phyloP scores from a whole-genome alignment of 64 coral and sea anemone genomes.

The Stichodactyla mertensii region DNA sequence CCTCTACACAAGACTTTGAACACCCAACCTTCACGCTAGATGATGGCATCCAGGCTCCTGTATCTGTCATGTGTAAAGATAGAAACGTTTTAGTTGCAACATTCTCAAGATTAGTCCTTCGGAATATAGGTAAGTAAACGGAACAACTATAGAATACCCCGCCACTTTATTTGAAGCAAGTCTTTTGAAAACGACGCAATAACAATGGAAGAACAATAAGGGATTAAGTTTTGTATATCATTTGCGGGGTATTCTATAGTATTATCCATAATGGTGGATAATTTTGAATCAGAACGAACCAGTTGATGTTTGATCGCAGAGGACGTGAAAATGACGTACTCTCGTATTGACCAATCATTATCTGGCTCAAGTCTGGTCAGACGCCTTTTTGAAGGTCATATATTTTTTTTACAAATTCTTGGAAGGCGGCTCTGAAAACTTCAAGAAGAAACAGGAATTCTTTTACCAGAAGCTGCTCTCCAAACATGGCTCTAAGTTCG shows the following conservation, averaged over 20 bases:
- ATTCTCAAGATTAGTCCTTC: conserved; percentile 68
- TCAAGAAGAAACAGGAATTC: conserved; percentile 77
- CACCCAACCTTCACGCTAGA: conserved; percentile 68
- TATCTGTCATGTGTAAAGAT: conserved; percentile 70
- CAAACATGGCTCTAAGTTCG: conserved; percentile 48
- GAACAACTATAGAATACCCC: too few relatives aligned
- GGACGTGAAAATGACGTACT: too few relatives aligned
- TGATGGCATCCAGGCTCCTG: conserved; percentile 68
- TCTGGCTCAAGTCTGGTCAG: too few relatives aligned
- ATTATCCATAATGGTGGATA: too few relatives aligned
- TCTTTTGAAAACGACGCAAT: too few relatives aligned
- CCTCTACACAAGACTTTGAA: conserved; percentile 26
- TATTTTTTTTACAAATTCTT: not conserved
- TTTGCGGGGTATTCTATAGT: too few relatives aligned
- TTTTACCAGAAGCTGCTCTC: conserved; percentile 69
- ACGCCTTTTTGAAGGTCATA: not conserved
- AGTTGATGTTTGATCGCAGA: too few relatives aligned
- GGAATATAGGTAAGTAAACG: conserved; percentile 91
- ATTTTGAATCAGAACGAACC: too few relatives aligned
- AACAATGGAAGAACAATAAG: too few relatives aligned
- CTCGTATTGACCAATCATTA: too few relatives aligned
- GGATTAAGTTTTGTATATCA: too few relatives aligned
- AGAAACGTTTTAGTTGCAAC: conserved; percentile 83
- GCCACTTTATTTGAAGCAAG: too few relatives aligned
- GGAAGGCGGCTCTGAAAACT: conserved; percentile 88